Percentiles rank a stretch among this genome's conserved stretches.
phyloP scores from a whole-genome alignment of 2,113 vertebrate genomes.

The Erinaceus europaeus region DNA sequence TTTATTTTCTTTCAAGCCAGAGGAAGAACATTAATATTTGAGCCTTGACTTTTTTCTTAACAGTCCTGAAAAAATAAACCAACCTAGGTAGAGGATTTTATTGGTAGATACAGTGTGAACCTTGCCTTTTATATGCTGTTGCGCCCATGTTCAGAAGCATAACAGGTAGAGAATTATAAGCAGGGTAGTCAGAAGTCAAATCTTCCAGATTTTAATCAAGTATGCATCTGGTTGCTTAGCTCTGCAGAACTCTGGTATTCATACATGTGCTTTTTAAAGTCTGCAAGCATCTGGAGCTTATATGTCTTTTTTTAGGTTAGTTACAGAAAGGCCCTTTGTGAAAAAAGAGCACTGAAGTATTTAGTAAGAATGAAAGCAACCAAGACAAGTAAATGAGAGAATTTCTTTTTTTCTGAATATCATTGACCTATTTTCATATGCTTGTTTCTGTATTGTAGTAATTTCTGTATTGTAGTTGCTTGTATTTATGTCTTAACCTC shows the following conservation, averaged over 20 bases:
- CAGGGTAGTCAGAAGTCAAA: conserved; percentile 60
- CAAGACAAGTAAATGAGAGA: conserved; percentile 41
- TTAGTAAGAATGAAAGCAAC: conserved; percentile 53
- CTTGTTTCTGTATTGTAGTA: not conserved
- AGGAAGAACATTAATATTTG: conserved; percentile 31
- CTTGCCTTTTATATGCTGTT: conserved; percentile 45
- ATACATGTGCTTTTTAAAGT: conserved; percentile 63
- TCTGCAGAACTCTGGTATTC: conserved; percentile 44
- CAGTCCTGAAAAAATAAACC: conserved; percentile 50
- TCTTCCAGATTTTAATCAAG: conserved; percentile 65
- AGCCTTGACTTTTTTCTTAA: conserved; percentile 49
- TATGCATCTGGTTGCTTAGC: conserved; percentile 67
- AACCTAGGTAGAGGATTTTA: conserved; percentile 48
- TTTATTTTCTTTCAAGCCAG: conserved; percentile 66
- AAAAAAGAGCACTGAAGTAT: conserved; percentile 44
- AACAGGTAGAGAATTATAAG: conserved; percentile 58
- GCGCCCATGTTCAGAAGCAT: conserved; percentile 46
- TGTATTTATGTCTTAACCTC: conserved; percentile 20
- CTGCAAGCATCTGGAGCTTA: conserved; percentile 70
- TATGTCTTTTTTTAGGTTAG: conserved; percentile 61
- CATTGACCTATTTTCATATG: conserved; percentile 32
- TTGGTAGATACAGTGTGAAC: conserved; percentile 42
- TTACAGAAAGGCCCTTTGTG: conserved; percentile 58
- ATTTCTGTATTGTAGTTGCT: conserved; percentile 16
- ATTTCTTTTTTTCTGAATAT: conserved; percentile 19